Evolutionary conservation across 1,140 invertebrate species (phyloP).

Genomic region (Brachionus angularis): DNA sequence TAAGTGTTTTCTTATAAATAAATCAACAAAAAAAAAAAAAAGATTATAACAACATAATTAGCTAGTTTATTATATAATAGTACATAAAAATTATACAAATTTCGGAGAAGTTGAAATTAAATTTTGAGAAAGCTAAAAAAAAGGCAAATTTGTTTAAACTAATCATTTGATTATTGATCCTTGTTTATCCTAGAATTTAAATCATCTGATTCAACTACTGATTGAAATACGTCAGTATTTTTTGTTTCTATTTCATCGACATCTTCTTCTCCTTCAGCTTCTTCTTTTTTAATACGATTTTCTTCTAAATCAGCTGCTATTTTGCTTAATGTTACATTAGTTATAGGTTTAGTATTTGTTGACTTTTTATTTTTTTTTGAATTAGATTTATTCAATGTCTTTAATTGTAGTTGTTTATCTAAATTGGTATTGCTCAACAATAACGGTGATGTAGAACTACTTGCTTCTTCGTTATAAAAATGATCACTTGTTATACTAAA

Average conservation of each 20-base stretch:
- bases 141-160: too few relatives aligned
- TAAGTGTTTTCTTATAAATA: too few relatives aligned
- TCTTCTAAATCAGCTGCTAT: conserved; percentile 10
- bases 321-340: neutral
- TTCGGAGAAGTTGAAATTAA: too few relatives aligned
- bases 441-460: too few relatives aligned
- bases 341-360: neutral
- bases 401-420: neutral
- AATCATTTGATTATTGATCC: too few relatives aligned
- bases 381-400: neutral
- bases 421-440: neutral
- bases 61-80: too few relatives aligned
- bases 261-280: neutral
- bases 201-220: conserved; percentile 6
- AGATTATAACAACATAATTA: too few relatives aligned
- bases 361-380: conserved; percentile 7
- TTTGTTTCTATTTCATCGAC: too few relatives aligned
- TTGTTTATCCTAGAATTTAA: too few relatives aligned
- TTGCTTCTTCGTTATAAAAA: neutral
- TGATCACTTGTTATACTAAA: conserved; percentile 8
- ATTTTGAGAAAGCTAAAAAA: too few relatives aligned
- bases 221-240: conserved; percentile 28
- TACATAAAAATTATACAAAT: too few relatives aligned
- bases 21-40: too few relatives aligned
- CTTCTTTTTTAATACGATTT: neutral